Evolutionary conservation across 2,888 invertebrate genomes (phyloP), one percentile per base, ranked within the genome.

Genomic region (Smittia sp.): DNA sequence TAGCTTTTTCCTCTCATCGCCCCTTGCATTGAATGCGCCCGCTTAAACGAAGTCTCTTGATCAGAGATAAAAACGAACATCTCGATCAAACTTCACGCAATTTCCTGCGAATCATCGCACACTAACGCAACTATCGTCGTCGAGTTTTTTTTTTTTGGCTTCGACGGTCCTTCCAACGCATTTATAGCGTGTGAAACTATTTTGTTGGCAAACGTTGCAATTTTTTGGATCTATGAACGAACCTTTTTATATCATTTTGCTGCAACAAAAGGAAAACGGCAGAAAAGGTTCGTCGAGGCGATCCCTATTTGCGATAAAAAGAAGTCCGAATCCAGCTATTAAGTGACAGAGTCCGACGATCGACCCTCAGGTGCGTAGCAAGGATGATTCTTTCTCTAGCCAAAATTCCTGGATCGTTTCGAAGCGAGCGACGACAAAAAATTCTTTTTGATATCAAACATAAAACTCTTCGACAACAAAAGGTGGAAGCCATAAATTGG

Each of bases 391-490:
- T 32, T 32, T 32, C 32, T 32, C 4, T 6, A 32, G 3, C 9
- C 9, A 32, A 9, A 32, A 32, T 32, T 32, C 9, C 32, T 32
- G n/a, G n/a, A n/a, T n/a, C n/a, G n/a, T 38, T 46, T 15, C 32
- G 52, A 52, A 7, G 2, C 52, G 15, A 52, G 18, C 4, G 27
- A 15, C 63, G 63, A 63, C 24, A 63, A 63, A 24, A 24, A 2
- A 11, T 18, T 63, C 63, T n/a, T n/a, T 69, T 69, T 69, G 69
- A 69, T 69, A 69, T 69, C 63, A 27, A 69, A 69, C 6, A 69
- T 69, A 69, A 69, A 69, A 69, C 20, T 13, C 27, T 63, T 39
- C 3, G 13, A n/a, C 22, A 13, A 46, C 67, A 67, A 67, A 67
- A 67, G 67, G n/a, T 22, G 41, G 67, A 67, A 67, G 67, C 67